Percentiles rank a stretch among this genome's conserved stretches.
Conservation (phyloP, 1,140 invertebrate species). For the Cherax quadricarinatus region DNA sequence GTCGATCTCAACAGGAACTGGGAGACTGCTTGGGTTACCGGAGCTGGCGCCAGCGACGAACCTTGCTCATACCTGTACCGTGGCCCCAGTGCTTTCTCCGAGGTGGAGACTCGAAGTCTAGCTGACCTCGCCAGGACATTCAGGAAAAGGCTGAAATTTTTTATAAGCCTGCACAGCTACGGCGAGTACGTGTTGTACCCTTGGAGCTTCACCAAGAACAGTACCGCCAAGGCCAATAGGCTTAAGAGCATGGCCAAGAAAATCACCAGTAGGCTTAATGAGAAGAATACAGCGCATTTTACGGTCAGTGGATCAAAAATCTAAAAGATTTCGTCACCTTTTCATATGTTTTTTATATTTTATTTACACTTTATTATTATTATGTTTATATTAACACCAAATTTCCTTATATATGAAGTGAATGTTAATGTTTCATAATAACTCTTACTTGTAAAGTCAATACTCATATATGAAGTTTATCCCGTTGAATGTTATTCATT, state of each 20-base stretch:
- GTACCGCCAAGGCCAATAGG: neutral
- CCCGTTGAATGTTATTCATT: too few relatives aligned
- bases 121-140: constrained; percentile 71
- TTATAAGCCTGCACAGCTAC: constrained; percentile 91
- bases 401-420: too few relatives aligned
- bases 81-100: constrained; percentile 77
- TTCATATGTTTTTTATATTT: neutral
- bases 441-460: too few relatives aligned
- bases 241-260: constrained; percentile 8
- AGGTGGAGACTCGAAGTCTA: constrained; percentile 75
- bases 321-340: neutral
- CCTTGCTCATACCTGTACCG: constrained; percentile 75
- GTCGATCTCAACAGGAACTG: constrained; percentile 75
- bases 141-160: constrained; percentile 81
- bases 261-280: neutral
- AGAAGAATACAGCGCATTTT: neutral
- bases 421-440: too few relatives aligned
- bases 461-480: too few relatives aligned
- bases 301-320: neutral
- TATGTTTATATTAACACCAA: too few relatives aligned
- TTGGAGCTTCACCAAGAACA: constrained; percentile 84
- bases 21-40: constrained; percentile 50
- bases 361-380: too few relatives aligned
- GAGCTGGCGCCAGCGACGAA: constrained; percentile 7
- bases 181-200: constrained; percentile 91